Percentiles rank a stretch among this genome's conserved stretches.
These are phyloP conservation scores for Schizaphis graminum DNA, from an alignment of 2,888 invertebrate species.

Conservation along the genomic window DNA sequence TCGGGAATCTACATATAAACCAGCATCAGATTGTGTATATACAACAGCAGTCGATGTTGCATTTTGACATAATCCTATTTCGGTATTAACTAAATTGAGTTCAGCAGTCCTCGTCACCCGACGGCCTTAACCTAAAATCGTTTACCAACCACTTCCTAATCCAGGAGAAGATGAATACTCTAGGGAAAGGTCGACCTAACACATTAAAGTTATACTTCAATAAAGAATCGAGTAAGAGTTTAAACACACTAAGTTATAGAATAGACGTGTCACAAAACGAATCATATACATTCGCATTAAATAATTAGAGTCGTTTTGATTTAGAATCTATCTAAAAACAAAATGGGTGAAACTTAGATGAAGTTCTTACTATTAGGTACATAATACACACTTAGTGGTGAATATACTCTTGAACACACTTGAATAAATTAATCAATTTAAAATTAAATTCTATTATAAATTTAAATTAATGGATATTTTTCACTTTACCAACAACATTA, in stretches of 20 bases:
- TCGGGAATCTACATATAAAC: constrained; percentile 56
- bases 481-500: background rate
- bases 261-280: background rate
- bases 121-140: constrained; percentile 23
- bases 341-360: background rate
- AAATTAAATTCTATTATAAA: background rate
- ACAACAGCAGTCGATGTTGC: constrained; percentile 24
- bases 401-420: background rate
- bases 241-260: background rate
- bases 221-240: background rate
- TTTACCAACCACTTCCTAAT: constrained; percentile 27
- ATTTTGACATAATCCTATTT: constrained; percentile 65
- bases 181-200: background rate
- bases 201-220: background rate
- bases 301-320: background rate
- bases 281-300: background rate
- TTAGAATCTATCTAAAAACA: background rate
- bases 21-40: constrained; percentile 41
- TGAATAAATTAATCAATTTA: background rate
- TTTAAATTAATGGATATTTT: background rate
- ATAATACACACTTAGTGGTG: background rate
- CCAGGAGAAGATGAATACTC: background rate
- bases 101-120: constrained; percentile 4
- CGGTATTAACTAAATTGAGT: constrained; percentile 64
- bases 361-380: background rate